Conservation (phyloP, 1,140 invertebrate genomes). For the Caenorhabditis brenneri region DNA sequence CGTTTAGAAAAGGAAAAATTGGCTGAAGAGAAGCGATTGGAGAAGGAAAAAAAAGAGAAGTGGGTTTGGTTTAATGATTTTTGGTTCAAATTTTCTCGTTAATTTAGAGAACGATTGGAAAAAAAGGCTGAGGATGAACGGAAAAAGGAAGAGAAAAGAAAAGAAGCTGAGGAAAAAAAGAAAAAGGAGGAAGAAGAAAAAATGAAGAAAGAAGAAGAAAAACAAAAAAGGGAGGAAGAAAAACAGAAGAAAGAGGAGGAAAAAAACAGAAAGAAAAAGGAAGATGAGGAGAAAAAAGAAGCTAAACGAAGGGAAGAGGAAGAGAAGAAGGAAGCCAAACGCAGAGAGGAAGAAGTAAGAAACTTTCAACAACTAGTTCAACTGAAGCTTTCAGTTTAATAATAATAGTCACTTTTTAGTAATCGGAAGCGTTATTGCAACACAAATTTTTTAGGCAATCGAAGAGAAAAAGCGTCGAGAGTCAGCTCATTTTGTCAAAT, state of each 20-base stretch:
- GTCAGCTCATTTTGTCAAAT: conserved; percentile 14
- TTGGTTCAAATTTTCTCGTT: not conserved
- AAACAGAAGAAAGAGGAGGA: conserved; percentile 43
- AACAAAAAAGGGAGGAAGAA: conserved; percentile 41
- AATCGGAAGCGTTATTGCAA: no score
- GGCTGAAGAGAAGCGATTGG: conserved; percentile 22
- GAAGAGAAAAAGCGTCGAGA: conserved; percentile 49
- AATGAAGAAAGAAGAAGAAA: conserved; percentile 33
- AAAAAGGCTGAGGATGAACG: conserved; percentile 21
- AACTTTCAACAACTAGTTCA: no score
- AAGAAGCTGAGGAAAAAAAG: conserved; percentile 49
- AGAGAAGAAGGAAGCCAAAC: conserved; percentile 15
- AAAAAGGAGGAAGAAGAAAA: conserved; percentile 34
- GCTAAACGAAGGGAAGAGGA: conserved; percentile 44
- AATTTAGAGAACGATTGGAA: not conserved
- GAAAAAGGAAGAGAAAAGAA: conserved; percentile 68
- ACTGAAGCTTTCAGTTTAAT: no score
- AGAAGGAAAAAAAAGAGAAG: conserved; percentile 41
- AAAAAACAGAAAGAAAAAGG: conserved; percentile 28
- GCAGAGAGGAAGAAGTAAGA: conserved; percentile 49
- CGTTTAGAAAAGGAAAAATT: conserved; percentile 34
- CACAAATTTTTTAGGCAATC: conserved; percentile 16
- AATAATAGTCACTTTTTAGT: no score
- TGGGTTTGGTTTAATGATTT: not conserved
- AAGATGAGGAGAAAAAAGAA: conserved; percentile 44